phyloP scores from a whole-genome alignment of 2,888 invertebrate genomes.

The Nebria salina region DNA sequence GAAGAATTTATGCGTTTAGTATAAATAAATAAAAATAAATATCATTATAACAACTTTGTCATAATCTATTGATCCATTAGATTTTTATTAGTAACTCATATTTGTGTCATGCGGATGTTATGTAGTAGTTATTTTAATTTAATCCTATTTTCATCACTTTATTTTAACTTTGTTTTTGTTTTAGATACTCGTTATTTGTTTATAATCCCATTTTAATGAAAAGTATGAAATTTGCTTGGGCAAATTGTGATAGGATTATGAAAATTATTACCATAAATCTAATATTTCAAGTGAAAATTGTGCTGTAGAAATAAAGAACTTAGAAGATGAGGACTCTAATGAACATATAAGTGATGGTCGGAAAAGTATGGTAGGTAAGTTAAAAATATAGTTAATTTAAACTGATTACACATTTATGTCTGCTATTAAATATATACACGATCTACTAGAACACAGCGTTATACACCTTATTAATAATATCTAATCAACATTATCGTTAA shows the following conservation, averaged over 20 bases:
- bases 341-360: not conserved
- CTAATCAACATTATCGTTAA: not conserved
- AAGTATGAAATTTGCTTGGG: not conserved
- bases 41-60: constrained; percentile 1
- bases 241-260: not conserved
- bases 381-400: not conserved
- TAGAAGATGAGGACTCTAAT: too few relatives aligned
- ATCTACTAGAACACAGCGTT: not conserved
- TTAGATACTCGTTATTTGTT: not conserved
- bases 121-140: not conserved
- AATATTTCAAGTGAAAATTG: too few relatives aligned
- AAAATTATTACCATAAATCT: too few relatives aligned
- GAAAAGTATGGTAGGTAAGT: not conserved
- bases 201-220: too few relatives aligned
- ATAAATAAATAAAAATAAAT: not conserved
- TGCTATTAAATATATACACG: not conserved
- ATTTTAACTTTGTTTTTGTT: not conserved
- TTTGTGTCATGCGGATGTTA: not conserved
- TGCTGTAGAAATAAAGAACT: too few relatives aligned
- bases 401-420: not conserved
- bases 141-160: not conserved
- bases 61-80: not conserved
- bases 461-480: not conserved
- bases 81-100: not conserved
- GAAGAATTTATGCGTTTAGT: not conserved